These are phyloP conservation scores for Mus spretus DNA, from an alignment of 2,797 vertebrate species.

Conservation along the genomic window DNA sequence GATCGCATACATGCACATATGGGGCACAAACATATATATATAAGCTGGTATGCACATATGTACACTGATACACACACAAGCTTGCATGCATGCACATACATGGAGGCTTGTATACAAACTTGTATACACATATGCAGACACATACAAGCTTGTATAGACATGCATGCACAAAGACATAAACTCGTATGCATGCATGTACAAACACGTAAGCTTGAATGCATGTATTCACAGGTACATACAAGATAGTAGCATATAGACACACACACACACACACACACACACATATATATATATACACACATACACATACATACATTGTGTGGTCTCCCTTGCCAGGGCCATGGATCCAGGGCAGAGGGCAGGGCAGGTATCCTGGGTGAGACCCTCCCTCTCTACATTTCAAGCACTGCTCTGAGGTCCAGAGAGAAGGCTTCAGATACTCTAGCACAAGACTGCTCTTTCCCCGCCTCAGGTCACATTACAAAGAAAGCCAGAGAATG, in stretches of 20 bases:
- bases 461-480: not conserved
- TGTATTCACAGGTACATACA: not conserved
- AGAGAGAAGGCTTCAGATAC: not conserved
- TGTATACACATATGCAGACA: not conserved
- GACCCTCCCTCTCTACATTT: not conserved
- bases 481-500: constrained; percentile 27
- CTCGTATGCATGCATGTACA: not conserved
- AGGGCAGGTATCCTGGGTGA: not conserved
- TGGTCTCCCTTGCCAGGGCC: not conserved
- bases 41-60: not conserved
- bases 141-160: not conserved
- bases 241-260: not conserved
- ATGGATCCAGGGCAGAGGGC: not conserved
- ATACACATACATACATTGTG: not conserved
- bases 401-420: not conserved
- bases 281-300: not conserved
- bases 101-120: no score
- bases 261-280: not conserved
- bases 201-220: not conserved
- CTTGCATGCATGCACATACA: no score
- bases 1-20: not conserved
- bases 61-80: not conserved
- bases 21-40: not conserved
- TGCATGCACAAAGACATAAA: not conserved
- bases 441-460: not conserved